Conservation (phyloP, 2,797 vertebrate genomes). For the Alauda arvensis region DNA sequence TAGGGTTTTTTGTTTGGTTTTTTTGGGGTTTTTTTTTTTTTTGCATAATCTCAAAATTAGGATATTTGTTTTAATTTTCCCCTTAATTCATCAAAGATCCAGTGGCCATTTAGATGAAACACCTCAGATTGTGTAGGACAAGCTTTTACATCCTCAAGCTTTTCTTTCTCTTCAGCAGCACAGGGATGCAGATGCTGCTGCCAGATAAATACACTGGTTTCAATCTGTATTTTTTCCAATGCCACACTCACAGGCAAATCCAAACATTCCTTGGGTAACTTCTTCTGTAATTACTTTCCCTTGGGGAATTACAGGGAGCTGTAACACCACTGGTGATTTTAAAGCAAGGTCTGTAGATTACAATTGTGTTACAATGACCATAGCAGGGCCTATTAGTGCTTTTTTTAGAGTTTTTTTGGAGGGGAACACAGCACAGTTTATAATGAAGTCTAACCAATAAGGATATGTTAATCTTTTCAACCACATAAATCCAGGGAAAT, state of each 20-base stretch:
- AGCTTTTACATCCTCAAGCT: neutral
- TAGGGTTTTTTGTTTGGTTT: too few species aligned
- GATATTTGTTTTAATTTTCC: neutral
- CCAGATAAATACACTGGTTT: neutral
- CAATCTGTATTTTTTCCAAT: neutral
- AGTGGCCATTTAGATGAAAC: neutral
- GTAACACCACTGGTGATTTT: neutral
- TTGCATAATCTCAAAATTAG: neutral
- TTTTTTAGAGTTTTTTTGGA: neutral
- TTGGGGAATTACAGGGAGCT: neutral
- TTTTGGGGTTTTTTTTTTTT: too few species aligned
- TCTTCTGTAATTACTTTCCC: neutral
- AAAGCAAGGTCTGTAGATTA: neutral
- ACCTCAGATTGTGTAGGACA: neutral
- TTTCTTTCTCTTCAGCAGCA: neutral
- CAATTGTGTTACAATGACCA: neutral
- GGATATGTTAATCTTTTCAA: constrained; percentile 33
- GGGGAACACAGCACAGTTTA: neutral
- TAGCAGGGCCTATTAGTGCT: neutral
- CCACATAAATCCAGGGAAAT: constrained; percentile 47
- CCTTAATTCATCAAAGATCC: neutral
- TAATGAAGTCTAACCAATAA: constrained; percentile 19
- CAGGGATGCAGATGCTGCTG: neutral
- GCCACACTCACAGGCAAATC: neutral
- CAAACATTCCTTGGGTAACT: neutral